Evolutionary conservation across 92 coral and sea anemone species (phyloP).

Genomic region (Palythoa heliodiscus): DNA sequence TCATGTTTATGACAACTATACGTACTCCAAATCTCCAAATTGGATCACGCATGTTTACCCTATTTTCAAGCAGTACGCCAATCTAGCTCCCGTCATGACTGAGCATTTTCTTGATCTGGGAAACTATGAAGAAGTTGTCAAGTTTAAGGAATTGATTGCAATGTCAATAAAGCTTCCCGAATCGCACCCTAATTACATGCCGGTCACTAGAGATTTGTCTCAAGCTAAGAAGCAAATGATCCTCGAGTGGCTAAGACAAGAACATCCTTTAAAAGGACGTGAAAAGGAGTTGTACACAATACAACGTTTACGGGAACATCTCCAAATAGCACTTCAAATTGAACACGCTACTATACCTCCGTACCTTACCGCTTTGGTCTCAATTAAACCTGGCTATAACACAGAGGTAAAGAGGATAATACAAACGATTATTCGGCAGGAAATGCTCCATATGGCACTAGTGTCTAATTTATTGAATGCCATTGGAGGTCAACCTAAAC

Average conservation of each 20-base stretch:
- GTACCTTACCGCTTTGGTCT: slow-evolving; percentile 68
- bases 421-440: slow-evolving; percentile 57
- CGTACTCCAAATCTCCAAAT: slow-evolving; percentile 38
- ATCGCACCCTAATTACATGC: slow-evolving; percentile 81
- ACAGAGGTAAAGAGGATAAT: slow-evolving; percentile 50
- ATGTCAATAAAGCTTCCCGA: slow-evolving; percentile 57
- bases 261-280: slow-evolving; percentile 54
- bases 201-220: slow-evolving; percentile 77
- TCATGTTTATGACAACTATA: slow-evolving; percentile 45
- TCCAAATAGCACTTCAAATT: slow-evolving; percentile 72
- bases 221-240: slow-evolving; percentile 58
- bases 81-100: slow-evolving; percentile 79
- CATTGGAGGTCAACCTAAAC: slow-evolving; percentile 69
- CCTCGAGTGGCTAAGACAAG: slow-evolving; percentile 61
- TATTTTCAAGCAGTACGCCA: slow-evolving; percentile 81
- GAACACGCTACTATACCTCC: slow-evolving; percentile 85
- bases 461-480: slow-evolving; percentile 86
- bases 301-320: slow-evolving; percentile 48
- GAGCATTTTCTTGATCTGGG: slow-evolving; percentile 72
- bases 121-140: slow-evolving; percentile 69
- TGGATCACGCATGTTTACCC: slow-evolving; percentile 78
- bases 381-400: slow-evolving; percentile 71
- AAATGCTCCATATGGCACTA: slow-evolving; percentile 78
- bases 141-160: slow-evolving; percentile 39
- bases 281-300: slow-evolving; percentile 45